Evolutionary conservation across 2,888 invertebrate genomes (phyloP).

Genomic region (Autographa pulchrina): DNA sequence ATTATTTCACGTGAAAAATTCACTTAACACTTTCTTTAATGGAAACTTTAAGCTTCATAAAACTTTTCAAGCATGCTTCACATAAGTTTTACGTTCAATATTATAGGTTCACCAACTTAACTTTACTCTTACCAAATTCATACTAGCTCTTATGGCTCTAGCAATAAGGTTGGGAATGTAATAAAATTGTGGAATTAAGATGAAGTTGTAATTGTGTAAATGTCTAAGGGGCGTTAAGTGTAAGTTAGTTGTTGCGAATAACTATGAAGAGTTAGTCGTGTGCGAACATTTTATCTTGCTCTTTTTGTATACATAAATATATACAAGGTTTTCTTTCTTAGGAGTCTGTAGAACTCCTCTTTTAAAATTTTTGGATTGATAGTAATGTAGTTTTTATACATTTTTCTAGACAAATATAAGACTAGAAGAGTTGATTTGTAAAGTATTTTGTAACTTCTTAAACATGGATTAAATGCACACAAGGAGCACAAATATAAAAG

Average conservation of each 20-base stretch:
- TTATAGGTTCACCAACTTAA: constrained; percentile 63
- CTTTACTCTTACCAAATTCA: neutral
- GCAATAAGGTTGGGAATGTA: constrained; percentile 7
- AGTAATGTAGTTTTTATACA: no score
- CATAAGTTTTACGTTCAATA: constrained; percentile 86
- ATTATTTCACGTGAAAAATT: constrained; percentile 79
- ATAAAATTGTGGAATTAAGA: neutral
- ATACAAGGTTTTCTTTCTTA: neutral
- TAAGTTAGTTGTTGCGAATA: constrained; percentile 75
- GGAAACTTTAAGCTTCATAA: constrained; percentile 85
- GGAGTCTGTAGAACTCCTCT: neutral
- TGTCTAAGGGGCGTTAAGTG: constrained; percentile 76
- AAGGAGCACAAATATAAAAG: no score
- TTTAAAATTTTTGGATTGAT: no score
- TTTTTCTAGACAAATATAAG: no score
- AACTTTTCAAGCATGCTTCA: constrained; percentile 86
- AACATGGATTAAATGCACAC: no score
- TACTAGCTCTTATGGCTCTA: neutral
- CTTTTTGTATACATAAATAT: constrained; percentile 56
- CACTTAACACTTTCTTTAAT: constrained; percentile 80
- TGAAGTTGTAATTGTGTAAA: constrained; percentile 66
- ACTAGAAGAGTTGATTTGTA: no score
- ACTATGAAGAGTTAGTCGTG: constrained; percentile 78
- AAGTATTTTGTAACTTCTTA: no score
- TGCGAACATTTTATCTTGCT: constrained; percentile 69